These are phyloP conservation scores for Vanessa atalanta DNA, from an alignment of 1,140 invertebrate genomes.

Conservation along the genomic window DNA sequence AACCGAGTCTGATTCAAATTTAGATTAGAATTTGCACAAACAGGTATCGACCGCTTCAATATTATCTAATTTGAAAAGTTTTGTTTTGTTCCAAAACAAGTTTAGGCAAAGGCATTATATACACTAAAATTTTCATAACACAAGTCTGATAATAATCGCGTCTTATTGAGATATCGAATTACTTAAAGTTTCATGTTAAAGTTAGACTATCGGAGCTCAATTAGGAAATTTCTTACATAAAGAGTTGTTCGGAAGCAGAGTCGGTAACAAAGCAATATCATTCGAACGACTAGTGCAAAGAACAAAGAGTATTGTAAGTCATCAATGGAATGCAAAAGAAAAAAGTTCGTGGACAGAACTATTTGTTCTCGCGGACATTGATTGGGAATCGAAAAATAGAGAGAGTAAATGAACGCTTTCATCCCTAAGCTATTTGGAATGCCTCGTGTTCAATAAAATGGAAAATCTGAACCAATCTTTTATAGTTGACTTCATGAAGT, in stretches of 20 bases:
- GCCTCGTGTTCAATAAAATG: conserved; percentile 23
- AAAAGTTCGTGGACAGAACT: conserved; percentile 15
- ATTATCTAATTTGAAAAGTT: conserved; percentile 37
- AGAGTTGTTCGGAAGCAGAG: conserved; percentile 11
- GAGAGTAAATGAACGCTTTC: conserved; percentile 29
- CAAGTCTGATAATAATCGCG: conserved; percentile 30
- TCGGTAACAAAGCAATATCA: conserved; percentile 20
- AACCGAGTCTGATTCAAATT: conserved; percentile 20
- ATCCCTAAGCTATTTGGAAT: conserved; percentile 19
- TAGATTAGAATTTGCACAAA: conserved; percentile 28
- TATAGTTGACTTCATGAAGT: conserved; percentile 1
- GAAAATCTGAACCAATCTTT: conserved; percentile 25
- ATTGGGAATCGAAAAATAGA: conserved; percentile 26
- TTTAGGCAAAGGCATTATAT: conserved; percentile 25
- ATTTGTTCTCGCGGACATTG: conserved; percentile 34
- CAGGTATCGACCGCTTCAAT: conserved; percentile 27
- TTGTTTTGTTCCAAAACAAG: conserved; percentile 33
- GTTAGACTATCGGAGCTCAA: conserved; percentile 28
- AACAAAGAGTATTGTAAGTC: conserved; percentile 23
- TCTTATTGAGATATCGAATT: conserved; percentile 35
- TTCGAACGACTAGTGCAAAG: conserved; percentile 1
- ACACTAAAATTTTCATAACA: conserved; percentile 28
- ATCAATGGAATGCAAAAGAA: conserved; percentile 17
- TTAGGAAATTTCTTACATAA: conserved; percentile 27
- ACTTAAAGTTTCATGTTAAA: conserved; percentile 27